A percentile compares a stretch with the other conserved stretches of the same genome.
Evolutionary conservation across 2,797 vertebrate species (phyloP).

Genomic region (Anguilla obscura): DNA sequence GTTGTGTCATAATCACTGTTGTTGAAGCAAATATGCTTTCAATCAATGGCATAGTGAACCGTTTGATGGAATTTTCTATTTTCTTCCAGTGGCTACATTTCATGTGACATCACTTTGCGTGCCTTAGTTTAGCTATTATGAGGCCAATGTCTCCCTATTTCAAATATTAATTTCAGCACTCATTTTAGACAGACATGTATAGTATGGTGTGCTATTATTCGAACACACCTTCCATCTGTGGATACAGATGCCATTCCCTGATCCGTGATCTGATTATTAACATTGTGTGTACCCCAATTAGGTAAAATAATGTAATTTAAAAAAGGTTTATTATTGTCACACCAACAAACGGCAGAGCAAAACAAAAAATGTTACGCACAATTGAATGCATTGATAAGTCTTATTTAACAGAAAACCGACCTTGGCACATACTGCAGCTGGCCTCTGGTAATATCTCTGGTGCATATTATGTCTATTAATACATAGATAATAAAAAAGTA

Average conservation of each 20-base stretch:
- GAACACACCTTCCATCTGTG: not conserved
- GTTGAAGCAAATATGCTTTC: not conserved
- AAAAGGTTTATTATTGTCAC: not conserved
- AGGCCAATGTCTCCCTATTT: not conserved
- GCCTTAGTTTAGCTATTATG: not conserved
- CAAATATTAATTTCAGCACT: not conserved
- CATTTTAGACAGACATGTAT: not conserved
- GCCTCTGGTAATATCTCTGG: not conserved
- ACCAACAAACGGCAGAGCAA: not conserved
- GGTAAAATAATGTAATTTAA: not conserved
- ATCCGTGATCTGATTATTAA: not conserved
- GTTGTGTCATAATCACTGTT: not conserved
- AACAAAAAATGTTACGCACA: not conserved
- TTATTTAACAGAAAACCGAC: not conserved
- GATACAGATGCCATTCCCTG: not conserved
- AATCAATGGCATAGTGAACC: not conserved
- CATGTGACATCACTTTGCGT: not conserved
- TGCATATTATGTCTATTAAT: not conserved
- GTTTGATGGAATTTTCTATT: not conserved
- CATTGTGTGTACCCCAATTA: not conserved
- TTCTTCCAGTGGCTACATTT: not conserved
- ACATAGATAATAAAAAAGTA: not conserved
- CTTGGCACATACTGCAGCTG: not conserved
- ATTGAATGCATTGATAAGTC: not conserved
- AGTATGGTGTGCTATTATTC: not conserved